These are phyloP conservation scores for Hippasteria phrygiana DNA, from an alignment of 53 echinoderm and acorn worm genomes.

Conservation along the genomic window DNA sequence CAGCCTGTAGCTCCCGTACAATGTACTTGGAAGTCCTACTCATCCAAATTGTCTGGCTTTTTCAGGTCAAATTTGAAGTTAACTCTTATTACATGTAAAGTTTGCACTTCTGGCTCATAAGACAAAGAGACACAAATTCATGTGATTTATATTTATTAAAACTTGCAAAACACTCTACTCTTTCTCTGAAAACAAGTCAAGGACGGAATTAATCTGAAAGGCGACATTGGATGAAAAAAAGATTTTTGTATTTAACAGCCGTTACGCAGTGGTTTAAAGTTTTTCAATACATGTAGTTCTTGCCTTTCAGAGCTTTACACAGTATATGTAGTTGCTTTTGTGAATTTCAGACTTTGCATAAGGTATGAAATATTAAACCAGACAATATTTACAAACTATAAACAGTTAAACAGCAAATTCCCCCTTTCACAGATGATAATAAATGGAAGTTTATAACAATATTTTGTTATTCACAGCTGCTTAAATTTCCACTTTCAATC, in stretches of 20 bases:
- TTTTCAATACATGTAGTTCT: not conserved
- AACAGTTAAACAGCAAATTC: not conserved
- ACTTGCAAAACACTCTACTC: conserved; percentile 51
- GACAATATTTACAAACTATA: conserved; percentile 4
- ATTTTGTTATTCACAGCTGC: no score
- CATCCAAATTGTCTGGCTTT: no score
- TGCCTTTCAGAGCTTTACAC: not conserved
- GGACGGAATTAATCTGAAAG: not conserved
- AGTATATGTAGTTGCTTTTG: not conserved
- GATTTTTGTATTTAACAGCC: no score
- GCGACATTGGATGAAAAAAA: conserved; percentile 1
- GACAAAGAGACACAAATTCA: no score
- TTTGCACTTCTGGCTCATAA: no score
- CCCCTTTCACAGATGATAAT: not conserved
- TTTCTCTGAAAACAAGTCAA: not conserved
- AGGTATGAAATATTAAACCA: not conserved
- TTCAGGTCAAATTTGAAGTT: no score
- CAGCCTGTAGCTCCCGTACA: no score
- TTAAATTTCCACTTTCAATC: no score
- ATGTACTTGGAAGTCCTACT: no score
- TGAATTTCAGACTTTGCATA: not conserved
- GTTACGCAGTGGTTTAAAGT: no score
- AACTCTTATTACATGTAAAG: no score
- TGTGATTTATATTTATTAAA: conserved; percentile 28
- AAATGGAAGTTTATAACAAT: no score